A percentile compares a stretch with the other conserved stretches of the same genome.
Conservation (phyloP, 2,888 invertebrate genomes). For the Polydrusus cervinus region DNA sequence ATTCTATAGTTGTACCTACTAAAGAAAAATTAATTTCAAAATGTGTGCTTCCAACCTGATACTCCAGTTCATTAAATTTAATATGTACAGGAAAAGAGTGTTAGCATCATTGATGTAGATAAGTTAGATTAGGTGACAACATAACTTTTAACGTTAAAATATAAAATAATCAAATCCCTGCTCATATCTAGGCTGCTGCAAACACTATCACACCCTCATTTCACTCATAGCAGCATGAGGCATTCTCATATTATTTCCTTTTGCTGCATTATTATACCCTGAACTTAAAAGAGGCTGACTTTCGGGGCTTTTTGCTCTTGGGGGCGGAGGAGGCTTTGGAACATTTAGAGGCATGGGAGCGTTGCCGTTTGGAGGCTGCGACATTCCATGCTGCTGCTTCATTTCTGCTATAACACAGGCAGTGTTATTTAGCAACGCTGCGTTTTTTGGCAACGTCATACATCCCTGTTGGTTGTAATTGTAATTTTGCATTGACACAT, state of each 20-base stretch:
- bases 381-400: slow-evolving; percentile 76
- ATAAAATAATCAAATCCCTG: slow-evolving; percentile 40
- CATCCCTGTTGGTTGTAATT: slow-evolving; percentile 67
- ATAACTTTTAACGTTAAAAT: slow-evolving; percentile 15
- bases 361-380: slow-evolving; percentile 77
- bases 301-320: slow-evolving; percentile 75
- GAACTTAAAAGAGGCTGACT: slow-evolving; percentile 74
- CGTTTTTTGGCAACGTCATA: slow-evolving; percentile 78
- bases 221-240: slow-evolving; percentile 91
- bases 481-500: slow-evolving; percentile 69
- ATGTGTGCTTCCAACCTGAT: not conserved
- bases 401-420: slow-evolving; percentile 74
- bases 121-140: not conserved
- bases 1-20: too few species aligned
- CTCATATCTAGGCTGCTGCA: slow-evolving; percentile 29
- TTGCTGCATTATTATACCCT: slow-evolving; percentile 68
- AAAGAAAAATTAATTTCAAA: too few species aligned
- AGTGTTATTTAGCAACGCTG: slow-evolving; percentile 72
- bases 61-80: not conserved
- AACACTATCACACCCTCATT: slow-evolving; percentile 88
- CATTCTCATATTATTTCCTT: slow-evolving; percentile 75
- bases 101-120: not conserved
- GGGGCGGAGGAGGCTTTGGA: slow-evolving; percentile 76
- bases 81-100: not conserved
- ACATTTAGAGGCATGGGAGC: slow-evolving; percentile 75